Evolutionary conservation across 2,888 invertebrate genomes (phyloP), one percentile per base, ranked within the genome.

Genomic region (Hypselothyrea guttata): DNA sequence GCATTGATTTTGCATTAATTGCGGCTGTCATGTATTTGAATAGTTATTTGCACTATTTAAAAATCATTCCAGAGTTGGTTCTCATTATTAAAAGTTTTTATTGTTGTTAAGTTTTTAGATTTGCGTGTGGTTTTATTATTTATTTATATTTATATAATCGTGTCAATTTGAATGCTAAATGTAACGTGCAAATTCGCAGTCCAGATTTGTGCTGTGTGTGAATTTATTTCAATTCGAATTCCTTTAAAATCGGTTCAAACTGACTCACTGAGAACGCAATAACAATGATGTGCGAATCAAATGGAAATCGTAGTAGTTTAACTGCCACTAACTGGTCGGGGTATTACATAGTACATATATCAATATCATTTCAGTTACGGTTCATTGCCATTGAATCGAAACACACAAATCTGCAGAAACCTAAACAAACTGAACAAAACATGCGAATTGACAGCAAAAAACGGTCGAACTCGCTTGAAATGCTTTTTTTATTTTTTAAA

Each of bases 371-470:
- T 44, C 48, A 60, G 71, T 48, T 70, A 74, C 86, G 82, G 72
- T 86, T 84, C 84, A 86, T 75, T 86, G 84, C 70, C 84, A 68
- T 53, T 71, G 63, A 86, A 75, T 82, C 61, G 53, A n/a, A n/a
- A n/a, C n/a, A n/a, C n/a, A n/a, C n/a, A n/a, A n/a, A 55, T 63
- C 62, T 84, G 79, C 83, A 79, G 78, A 79, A 75, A 33, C 9
- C 28, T 22, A 52, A 42, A 28, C 40, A 31, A 46, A 52, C 18
- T 33, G 42, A 62, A 57, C 40, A 54, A 53, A 58, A 53, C 65
- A 30, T 13, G 47, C 28, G 16, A 44, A 33, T 35, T 22, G 47
- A 46, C 58, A 58, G 35, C 28, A 54, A 47, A 71, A 59, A 71
- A 33, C 9, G 18, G 16, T 16, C 38, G 16, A 35, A 33, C 33